These are phyloP conservation scores for Albula glossodonta DNA, from an alignment of 2,113 vertebrate genomes.

Conservation along the genomic window DNA sequence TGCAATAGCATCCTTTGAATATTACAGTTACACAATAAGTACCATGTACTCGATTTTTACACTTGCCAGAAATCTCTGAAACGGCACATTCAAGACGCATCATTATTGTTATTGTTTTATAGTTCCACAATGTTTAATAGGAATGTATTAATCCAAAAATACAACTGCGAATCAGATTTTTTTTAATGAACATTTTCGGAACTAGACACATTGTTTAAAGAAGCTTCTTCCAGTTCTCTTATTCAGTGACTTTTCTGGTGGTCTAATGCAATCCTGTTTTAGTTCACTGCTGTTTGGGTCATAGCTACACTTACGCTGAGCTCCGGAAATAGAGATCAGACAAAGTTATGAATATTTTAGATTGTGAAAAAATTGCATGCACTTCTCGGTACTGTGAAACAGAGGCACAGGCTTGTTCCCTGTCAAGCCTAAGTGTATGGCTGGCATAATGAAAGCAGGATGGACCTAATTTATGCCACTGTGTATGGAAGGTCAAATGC, in stretches of 20 bases:
- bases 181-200: too few species aligned
- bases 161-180: too few species aligned
- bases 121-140: too few species aligned
- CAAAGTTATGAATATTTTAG: conserved; percentile 12
- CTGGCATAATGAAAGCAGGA: not conserved
- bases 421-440: conserved; percentile 1
- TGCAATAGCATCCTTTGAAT: not conserved
- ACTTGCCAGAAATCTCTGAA: not conserved
- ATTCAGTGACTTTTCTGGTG: not conserved
- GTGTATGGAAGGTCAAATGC: not conserved
- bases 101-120: not conserved
- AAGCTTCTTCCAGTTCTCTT: too few species aligned
- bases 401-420: not conserved
- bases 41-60: not conserved
- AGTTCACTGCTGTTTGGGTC: not conserved
- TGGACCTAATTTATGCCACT: not conserved
- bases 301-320: conserved; percentile 12
- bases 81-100: not conserved
- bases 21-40: not conserved
- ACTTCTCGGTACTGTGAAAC: not conserved
- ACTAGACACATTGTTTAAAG: too few species aligned
- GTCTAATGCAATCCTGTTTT: conserved; percentile 3
- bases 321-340: conserved; percentile 13
- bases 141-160: too few species aligned
- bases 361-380: not conserved